Base-by-base conservation (phyloP, 2,113 vertebrate species). In the Prionailurus bengalensis region DNA sequence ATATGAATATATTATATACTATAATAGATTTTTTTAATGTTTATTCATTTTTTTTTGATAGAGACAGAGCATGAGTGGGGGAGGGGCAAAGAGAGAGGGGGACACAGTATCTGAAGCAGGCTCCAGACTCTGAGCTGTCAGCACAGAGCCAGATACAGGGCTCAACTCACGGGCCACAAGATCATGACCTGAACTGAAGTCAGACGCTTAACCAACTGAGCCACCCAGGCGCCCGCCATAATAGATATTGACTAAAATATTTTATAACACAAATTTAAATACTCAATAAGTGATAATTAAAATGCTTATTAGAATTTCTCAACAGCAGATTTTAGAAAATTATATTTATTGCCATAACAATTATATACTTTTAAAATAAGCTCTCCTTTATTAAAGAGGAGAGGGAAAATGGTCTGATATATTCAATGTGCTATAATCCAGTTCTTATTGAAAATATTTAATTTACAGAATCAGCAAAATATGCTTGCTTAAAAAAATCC, bases 381-480 rank as follows among this genome's bases (percentile, higher is more conserved):
- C 11, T 92, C 39, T 51, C 39, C 25, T 83, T 97, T 71, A 31
- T 61, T 78, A 91, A 82, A 87, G 19, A 55, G 4, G 7, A 15
- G 13, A 25, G 8, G 14, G 27, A 39, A 70, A 84, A 68, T 58
- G 1, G 0, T 4, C 4, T 0, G 8, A 36, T 0, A 53, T 88
- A 5, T 74, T 97, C 42, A 96, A 71, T 97, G 58, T 78, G 86
- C 63, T 82, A 82, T 39, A 95, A 96, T 65, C 2, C 79, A 95
- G 48, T 92, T 73, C 5, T 96, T 94, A 63, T 89, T 91, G 95
- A 95, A 96, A 53, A 71, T 39, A 70, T n/a, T 97, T 93, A 95
- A 97, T 88, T 88, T 92, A 96, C 42, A 95, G n/a, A 88, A 61
- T 66, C 33, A 96, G 71, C 29, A 81, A 95, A 97, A 91, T 51